phyloP scores from a whole-genome alignment of 2,113 vertebrate genomes.

The Ochotona princeps region DNA sequence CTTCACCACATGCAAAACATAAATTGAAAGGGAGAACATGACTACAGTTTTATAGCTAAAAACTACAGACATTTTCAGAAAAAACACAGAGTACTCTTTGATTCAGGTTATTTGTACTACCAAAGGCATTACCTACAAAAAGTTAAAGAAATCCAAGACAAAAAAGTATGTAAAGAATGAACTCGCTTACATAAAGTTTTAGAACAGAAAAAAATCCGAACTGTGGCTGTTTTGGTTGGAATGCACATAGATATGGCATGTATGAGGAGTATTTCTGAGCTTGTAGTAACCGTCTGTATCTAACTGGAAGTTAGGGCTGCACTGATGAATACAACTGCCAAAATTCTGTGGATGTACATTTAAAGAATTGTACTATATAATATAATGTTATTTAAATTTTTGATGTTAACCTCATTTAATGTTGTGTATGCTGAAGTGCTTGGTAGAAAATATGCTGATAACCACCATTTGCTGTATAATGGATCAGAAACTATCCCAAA shows the following conservation, averaged over 20 bases:
- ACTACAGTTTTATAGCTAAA: not conserved
- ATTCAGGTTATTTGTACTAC: not conserved
- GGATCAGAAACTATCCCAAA: not conserved
- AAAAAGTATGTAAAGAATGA: not conserved
- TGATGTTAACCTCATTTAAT: not conserved
- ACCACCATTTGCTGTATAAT: not conserved
- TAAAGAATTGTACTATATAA: not conserved
- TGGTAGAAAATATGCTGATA: not conserved
- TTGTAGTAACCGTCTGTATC: not conserved
- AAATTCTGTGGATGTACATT: not conserved
- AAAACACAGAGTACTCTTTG: not conserved
- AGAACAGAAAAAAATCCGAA: not conserved
- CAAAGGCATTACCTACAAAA: not conserved
- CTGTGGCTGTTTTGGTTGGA: not conserved
- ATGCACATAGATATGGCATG: not conserved
- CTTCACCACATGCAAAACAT: not conserved
- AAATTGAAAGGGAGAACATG: not conserved
- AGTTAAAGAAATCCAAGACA: not conserved
- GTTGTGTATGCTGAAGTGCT: not conserved
- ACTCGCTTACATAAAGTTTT: not conserved
- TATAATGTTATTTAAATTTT: too few relatives aligned
- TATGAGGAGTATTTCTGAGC: not conserved
- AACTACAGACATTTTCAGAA: not conserved
- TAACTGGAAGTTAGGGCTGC: not conserved
- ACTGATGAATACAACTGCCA: not conserved